These are phyloP conservation scores for Anguilla rostrata DNA, from an alignment of 2,113 vertebrate species.

Conservation along the genomic window DNA sequence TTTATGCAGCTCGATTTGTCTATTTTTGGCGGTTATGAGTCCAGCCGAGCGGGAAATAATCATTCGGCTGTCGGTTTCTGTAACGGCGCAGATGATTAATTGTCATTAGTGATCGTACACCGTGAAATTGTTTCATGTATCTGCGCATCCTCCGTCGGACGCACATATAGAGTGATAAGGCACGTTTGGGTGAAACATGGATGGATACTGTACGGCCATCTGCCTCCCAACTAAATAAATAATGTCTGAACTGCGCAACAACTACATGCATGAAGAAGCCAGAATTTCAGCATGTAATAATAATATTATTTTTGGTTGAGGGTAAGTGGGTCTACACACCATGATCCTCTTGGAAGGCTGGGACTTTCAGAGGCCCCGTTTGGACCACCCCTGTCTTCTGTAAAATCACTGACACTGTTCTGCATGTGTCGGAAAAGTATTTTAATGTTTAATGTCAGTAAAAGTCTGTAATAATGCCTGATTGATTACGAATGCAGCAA, in stretches of 20 bases:
- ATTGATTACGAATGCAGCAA: background rate
- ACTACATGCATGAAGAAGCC: no score
- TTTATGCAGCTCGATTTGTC: conserved; percentile 11
- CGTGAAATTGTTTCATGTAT: conserved; percentile 48
- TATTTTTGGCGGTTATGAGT: background rate
- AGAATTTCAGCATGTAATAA: no score
- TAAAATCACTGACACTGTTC: background rate
- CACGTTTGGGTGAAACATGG: background rate
- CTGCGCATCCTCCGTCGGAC: background rate
- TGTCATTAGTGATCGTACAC: conserved; percentile 25
- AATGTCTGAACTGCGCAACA: background rate
- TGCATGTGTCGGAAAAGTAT: background rate
- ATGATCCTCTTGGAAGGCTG: no score
- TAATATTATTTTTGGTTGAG: no score
- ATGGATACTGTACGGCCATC: background rate
- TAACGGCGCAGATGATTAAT: conserved; percentile 43
- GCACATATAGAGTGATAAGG: conserved; percentile 28
- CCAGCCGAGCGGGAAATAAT: conserved; percentile 32
- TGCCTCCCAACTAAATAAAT: background rate
- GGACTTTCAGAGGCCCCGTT: no score
- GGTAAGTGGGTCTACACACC: no score
- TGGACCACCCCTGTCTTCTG: background rate
- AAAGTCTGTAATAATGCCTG: background rate
- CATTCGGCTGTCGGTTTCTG: conserved; percentile 36
- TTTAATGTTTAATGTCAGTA: background rate